These are phyloP conservation scores for Carduelis carduelis DNA, from an alignment of 2,797 vertebrate species.

Conservation along the genomic window DNA sequence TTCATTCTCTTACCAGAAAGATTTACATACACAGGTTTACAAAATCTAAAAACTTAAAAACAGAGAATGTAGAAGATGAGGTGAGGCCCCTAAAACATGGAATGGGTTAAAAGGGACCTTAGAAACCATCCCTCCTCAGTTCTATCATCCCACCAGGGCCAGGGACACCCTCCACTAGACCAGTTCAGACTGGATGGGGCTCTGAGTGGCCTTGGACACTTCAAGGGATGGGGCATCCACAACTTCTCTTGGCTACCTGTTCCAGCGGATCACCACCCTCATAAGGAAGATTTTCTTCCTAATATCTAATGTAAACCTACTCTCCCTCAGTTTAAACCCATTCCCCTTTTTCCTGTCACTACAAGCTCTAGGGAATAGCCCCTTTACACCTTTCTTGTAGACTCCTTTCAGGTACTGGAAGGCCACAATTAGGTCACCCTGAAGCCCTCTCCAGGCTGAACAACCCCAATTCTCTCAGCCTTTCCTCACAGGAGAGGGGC, in stretches of 20 bases:
- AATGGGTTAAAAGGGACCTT: background rate
- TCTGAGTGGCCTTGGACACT: background rate
- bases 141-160: fast-evolving
- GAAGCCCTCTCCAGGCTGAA: background rate
- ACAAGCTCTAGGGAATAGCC: background rate
- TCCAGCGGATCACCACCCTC: background rate
- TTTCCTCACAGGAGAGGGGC: background rate
- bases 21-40: background rate
- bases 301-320: background rate
- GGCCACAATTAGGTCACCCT: background rate
- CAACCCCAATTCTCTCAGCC: background rate
- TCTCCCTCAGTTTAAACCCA: background rate
- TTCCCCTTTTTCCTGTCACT: background rate
- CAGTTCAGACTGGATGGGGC: background rate
- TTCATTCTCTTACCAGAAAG: background rate
- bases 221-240: background rate
- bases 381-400: background rate
- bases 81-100: fast-evolving
- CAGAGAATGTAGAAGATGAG: fast-evolving
- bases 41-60: background rate
- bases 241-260: background rate
- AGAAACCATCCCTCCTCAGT: background rate
- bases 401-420: background rate
- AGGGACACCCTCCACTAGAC: background rate
- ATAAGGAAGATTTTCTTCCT: background rate